Evolutionary conservation across 2,797 vertebrate species (phyloP), one percentile per base, ranked within the genome.

Genomic region (Amazona ochrocephala): DNA sequence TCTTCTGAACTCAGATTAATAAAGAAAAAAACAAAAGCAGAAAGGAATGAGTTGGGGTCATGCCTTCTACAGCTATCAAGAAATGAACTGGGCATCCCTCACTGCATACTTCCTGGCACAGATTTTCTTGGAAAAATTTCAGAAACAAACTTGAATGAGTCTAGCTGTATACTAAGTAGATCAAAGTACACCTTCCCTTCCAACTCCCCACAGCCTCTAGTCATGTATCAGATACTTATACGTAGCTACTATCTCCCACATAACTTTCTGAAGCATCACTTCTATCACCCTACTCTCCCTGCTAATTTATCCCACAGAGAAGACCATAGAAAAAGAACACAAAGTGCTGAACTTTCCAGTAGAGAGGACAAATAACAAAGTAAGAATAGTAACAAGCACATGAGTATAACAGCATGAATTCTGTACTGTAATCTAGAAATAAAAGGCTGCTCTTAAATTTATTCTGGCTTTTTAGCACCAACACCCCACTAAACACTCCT

Each of bases 1-100:
- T 8, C 29, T 87, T 60, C 64, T 85, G 51, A 92, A 89, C 75
- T 85, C 53, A 66, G 37, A 84, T 42, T 24, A 24, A 58, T 34
- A 61, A 7, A 80, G 24, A 87, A 92, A 67, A 90, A 94, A 71
- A 82, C 17, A 84, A 91, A 79, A 61, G 19, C 18, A 77, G 27
- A 60, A 50, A 78, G 11, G 79, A 86, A 76, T 39, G 0, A 87
- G 53, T 1, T 61, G 18, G 34, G 56, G 11, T 14, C 6, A 34
- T 39, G 51, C 14, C 34, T 71, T 64, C 61, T 65, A 29, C 41
- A 74, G 3, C 61, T 58, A 80, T 15, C 42, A 68, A 83, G 53
- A 47, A 53, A 65, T 68, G 67, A 89, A 61, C n/a, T 30, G 41
- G 60, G 56, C 56, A 87, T 65, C 16, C 44, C 68, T 41, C 1